Evolutionary conservation across 2,797 vertebrate species (phyloP).

Genomic region (Notoglanidium macrostoma): DNA sequence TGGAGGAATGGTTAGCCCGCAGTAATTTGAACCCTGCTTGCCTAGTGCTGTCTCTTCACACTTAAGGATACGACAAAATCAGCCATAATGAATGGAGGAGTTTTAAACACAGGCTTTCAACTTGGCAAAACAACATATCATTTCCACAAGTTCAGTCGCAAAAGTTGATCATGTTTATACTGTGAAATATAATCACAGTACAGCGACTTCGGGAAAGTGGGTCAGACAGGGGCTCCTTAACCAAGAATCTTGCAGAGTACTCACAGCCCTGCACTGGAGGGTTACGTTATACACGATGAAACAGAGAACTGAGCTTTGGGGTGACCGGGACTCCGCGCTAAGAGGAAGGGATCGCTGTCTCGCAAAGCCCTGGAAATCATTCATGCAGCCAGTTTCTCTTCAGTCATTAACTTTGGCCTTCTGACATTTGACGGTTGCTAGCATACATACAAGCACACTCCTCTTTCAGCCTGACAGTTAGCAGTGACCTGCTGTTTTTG

Average conservation of each 20-base stretch:
- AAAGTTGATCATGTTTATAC: neutral
- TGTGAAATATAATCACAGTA: neutral
- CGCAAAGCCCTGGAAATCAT: neutral
- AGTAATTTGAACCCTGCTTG: constrained; percentile 49
- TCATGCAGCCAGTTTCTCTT: neutral
- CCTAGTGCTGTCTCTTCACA: constrained; percentile 36
- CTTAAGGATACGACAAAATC: constrained; percentile 6
- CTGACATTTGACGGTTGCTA: neutral
- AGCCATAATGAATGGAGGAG: neutral
- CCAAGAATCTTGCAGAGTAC: neutral
- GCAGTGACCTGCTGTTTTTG: constrained; percentile 27
- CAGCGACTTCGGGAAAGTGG: neutral
- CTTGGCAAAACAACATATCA: neutral
- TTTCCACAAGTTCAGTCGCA: neutral
- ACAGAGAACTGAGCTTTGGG: neutral
- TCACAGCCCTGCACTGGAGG: neutral
- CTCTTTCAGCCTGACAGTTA: neutral
- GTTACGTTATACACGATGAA: neutral
- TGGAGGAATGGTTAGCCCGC: neutral
- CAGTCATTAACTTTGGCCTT: neutral
- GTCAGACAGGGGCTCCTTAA: too few species aligned
- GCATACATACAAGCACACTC: neutral
- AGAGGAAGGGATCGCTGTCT: neutral
- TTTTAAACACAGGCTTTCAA: neutral
- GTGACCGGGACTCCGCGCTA: neutral